Base-by-base conservation (phyloP, 2,797 vertebrate genomes). In the Rhadinocentrus ornatus region DNA sequence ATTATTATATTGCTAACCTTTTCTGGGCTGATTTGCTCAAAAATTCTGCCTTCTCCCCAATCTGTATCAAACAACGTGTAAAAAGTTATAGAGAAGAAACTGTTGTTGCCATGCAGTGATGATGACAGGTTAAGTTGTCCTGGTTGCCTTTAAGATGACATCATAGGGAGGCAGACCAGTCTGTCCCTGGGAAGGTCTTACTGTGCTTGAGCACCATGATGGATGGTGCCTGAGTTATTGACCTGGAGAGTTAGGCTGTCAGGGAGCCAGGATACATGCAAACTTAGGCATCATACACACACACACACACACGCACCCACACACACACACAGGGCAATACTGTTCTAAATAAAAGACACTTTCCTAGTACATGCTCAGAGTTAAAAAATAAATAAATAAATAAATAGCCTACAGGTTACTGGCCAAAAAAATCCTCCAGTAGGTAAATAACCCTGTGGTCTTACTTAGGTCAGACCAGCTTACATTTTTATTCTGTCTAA, bases 1-100 rank as follows among this genome's bases (percentile, higher is more conserved):
- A 12, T 37, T 39, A 57, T 41, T 41, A 3, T 15, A 12, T 24
- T 0, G 1, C 88, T 93, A 93, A 98, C 98, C 95, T 98, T 93
- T 98, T 99, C 84, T 97, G 96, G 78, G 95, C 95, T 22, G 96
- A 98, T 91, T 96, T 98, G 90, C 92, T 99, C 90, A 99, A 86
- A 88, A 99, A 99, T 78, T 96, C 97, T 58, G 97, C 97, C 81
- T 97, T 95, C 48, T 95, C 96, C 37, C 94, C 95, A 12, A 99
- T 99, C 98, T 99, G 92, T 66, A 59, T 0, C 60, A 73, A 74
- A 62, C 5, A 84, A 20, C 24, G 65, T 18, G 35, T 60, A 66
- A 11, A 12, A 56, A 27, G 35, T 68, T 2, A 54, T 22, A 27
- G 26, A 29, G 18, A 62, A 12, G 26, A 32, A n/a, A 16, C 11